phyloP scores from a whole-genome alignment of 2,888 invertebrate species.

The Drosophila leonis region DNA sequence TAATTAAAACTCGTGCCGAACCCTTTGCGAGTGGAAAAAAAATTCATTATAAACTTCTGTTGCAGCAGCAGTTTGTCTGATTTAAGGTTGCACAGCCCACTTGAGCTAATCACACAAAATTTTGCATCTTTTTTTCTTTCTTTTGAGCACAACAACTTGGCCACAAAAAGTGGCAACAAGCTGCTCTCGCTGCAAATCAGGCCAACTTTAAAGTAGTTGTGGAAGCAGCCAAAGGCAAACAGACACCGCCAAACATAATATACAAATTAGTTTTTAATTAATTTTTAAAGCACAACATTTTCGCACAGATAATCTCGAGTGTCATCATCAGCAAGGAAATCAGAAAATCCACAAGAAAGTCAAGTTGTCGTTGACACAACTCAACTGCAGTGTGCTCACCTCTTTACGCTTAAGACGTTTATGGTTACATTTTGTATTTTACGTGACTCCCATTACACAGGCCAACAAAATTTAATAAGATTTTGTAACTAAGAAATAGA shows the following conservation, averaged over 20 bases:
- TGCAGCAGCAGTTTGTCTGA: conserved; percentile 39
- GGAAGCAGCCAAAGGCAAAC: conserved; percentile 24
- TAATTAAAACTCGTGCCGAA: conserved; percentile 65
- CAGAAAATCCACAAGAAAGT: conserved; percentile 11
- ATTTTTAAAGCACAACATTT: conserved; percentile 41
- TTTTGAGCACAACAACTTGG: conserved; percentile 30
- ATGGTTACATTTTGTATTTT: neutral
- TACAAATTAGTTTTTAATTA: conserved; percentile 64
- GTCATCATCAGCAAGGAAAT: conserved; percentile 14
- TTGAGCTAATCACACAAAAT: conserved; percentile 57
- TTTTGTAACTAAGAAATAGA: neutral
- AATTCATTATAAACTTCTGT: conserved; percentile 53
- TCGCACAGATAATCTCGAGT: conserved; percentile 8
- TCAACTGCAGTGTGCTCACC: neutral
- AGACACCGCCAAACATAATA: conserved; percentile 42
- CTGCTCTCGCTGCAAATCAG: conserved; percentile 27
- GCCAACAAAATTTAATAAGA: neutral
- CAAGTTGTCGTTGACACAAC: conserved; percentile 12
- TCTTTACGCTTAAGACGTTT: neutral
- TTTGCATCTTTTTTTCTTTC: neutral
- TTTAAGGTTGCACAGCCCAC: conserved; percentile 45
- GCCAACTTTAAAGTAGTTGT: conserved; percentile 36
- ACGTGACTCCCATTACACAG: neutral
- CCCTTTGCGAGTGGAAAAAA: conserved; percentile 7
- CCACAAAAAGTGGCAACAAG: conserved; percentile 40